Evolutionary conservation across 2,113 vertebrate species (phyloP).

Genomic region (Machaerirhynchus nigripectus): DNA sequence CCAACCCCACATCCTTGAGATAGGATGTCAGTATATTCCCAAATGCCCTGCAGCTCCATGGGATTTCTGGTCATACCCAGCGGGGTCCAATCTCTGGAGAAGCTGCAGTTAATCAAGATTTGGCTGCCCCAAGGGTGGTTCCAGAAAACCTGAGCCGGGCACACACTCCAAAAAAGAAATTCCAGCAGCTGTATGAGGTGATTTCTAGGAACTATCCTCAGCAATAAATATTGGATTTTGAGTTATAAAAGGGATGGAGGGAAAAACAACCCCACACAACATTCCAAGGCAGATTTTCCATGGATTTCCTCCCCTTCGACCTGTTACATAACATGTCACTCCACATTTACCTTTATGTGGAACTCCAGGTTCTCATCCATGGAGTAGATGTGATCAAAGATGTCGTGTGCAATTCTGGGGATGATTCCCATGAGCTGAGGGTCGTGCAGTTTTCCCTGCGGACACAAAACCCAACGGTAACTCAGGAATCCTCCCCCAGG

Average conservation of each 20-base stretch:
- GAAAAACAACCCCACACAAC: rapidly evolving
- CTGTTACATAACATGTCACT: background rate
- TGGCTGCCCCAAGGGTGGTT: background rate
- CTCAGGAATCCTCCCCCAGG: background rate
- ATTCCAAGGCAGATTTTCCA: background rate
- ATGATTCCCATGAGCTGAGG: slow-evolving; percentile 91
- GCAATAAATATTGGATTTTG: background rate
- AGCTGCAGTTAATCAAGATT: background rate
- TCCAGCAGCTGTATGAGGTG: background rate
- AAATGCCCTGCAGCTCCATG: rapidly evolving
- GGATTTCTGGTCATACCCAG: background rate
- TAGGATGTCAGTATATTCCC: rapidly evolving
- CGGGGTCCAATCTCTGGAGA: background rate
- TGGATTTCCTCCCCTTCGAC: background rate
- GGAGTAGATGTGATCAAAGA: slow-evolving; percentile 95
- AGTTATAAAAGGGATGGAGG: background rate
- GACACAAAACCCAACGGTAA: background rate
- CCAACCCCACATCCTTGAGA: background rate
- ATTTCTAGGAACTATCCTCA: background rate
- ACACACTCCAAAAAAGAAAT: background rate
- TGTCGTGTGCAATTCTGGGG: slow-evolving; percentile 89
- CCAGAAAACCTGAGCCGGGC: background rate
- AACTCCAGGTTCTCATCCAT: slow-evolving; percentile 97
- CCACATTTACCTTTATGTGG: slow-evolving; percentile 87
- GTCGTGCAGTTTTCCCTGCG: slow-evolving; percentile 89